A percentile compares a stretch with the other conserved stretches of the same genome.
phyloP scores from a whole-genome alignment of 2,113 vertebrate genomes.

The Raphicerus campestris region DNA sequence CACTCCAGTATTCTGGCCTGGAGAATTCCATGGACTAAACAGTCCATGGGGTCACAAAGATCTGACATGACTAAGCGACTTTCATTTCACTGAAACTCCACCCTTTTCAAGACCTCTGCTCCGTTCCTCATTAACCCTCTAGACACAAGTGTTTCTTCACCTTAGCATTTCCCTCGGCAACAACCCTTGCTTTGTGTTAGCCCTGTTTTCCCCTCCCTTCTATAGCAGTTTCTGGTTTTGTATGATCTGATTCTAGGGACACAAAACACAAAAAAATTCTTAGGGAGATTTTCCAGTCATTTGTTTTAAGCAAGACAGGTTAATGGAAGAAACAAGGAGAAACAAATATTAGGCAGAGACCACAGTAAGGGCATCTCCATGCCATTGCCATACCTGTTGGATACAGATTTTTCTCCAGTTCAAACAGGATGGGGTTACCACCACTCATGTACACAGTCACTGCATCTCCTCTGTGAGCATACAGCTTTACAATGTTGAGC shows the following conservation, averaged over 20 bases:
- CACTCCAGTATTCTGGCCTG: background rate
- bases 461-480: constrained; percentile 90
- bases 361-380: background rate
- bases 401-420: constrained; percentile 89
- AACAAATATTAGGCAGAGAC: background rate
- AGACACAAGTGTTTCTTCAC: background rate
- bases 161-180: background rate
- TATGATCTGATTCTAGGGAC: background rate
- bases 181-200: background rate
- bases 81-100: background rate
- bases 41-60: background rate
- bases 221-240: background rate
- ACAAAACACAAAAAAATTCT: background rate
- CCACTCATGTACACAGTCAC: constrained; percentile 87
- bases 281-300: background rate
- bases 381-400: constrained; percentile 88
- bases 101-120: background rate
- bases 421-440: constrained; percentile 93
- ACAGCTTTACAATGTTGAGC: constrained; percentile 89
- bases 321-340: background rate
- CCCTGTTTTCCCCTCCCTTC: background rate
- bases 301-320: background rate
- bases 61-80: background rate
- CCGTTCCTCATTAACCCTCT: background rate
- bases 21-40: background rate